These are phyloP conservation scores for Mirza zaza DNA, from an alignment of 2,113 vertebrate species.

Conservation along the genomic window DNA sequence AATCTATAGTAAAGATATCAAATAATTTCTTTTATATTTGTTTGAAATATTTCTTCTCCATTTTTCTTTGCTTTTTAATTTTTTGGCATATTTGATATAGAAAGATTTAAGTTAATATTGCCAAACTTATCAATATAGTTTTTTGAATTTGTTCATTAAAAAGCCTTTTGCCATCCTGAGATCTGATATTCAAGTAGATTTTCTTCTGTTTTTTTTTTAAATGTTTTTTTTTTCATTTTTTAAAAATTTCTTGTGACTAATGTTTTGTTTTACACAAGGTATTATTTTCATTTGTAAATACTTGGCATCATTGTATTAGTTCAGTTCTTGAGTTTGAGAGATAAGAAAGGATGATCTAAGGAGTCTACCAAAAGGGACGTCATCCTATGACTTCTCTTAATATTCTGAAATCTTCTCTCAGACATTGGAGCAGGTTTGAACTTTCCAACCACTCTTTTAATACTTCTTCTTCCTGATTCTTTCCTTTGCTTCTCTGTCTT, in stretches of 20 bases:
- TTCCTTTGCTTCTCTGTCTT: neutral
- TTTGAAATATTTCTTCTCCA: neutral
- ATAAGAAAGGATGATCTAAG: neutral
- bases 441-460: neutral
- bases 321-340: neutral
- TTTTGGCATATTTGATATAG: neutral
- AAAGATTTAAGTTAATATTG: neutral
- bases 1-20: neutral
- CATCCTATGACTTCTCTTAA: neutral
- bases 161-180: neutral
- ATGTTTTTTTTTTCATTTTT: neutral
- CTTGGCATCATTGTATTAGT: neutral
- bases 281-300: neutral
- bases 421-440: neutral
- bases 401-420: neutral
- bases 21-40: neutral
- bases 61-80: conserved; percentile 39
- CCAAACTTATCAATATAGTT: neutral
- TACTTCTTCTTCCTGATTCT: neutral
- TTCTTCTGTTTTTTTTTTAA: neutral
- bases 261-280: neutral
- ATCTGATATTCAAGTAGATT: neutral
- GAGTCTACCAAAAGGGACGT: neutral
- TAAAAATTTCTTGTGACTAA: neutral
- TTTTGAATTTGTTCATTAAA: conserved; percentile 9